A percentile compares a stretch with the other conserved stretches of the same genome.
Evolutionary conservation across 2,888 invertebrate genomes (phyloP).

Genomic region (Temnothorax rugatulus): DNA sequence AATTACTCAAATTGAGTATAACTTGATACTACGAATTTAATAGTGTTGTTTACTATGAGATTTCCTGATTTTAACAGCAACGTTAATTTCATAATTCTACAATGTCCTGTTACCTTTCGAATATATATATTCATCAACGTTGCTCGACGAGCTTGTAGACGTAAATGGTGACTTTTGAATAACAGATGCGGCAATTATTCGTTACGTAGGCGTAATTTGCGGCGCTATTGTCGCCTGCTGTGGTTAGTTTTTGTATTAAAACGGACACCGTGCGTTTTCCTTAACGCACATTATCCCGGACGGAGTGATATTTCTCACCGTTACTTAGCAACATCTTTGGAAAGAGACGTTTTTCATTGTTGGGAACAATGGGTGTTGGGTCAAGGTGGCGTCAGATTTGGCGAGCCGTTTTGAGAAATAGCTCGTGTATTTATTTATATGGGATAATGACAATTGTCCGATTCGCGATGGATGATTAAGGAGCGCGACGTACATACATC

Average conservation of each 20-base stretch:
- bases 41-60: neutral
- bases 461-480: neutral
- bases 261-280: neutral
- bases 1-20: too few relatives aligned
- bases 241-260: neutral
- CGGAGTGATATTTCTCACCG: neutral
- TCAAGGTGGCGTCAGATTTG: conserved; percentile 4
- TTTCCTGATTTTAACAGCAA: neutral
- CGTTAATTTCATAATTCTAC: too few relatives aligned
- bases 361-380: neutral
- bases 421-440: neutral
- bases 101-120: neutral
- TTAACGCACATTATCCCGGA: conserved; percentile 1
- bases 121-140: neutral
- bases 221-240: neutral
- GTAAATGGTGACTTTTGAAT: conserved; percentile 27
- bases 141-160: neutral
- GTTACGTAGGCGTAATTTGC: conserved; percentile 12
- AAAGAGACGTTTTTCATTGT: neutral
- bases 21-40: too few relatives aligned
- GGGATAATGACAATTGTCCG: neutral
- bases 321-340: neutral
- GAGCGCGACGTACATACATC: neutral
- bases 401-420: neutral
- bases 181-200: conserved; percentile 18